These are phyloP conservation scores for Xylocopa sonorina DNA, from an alignment of 1,140 invertebrate species.

Conservation along the genomic window DNA sequence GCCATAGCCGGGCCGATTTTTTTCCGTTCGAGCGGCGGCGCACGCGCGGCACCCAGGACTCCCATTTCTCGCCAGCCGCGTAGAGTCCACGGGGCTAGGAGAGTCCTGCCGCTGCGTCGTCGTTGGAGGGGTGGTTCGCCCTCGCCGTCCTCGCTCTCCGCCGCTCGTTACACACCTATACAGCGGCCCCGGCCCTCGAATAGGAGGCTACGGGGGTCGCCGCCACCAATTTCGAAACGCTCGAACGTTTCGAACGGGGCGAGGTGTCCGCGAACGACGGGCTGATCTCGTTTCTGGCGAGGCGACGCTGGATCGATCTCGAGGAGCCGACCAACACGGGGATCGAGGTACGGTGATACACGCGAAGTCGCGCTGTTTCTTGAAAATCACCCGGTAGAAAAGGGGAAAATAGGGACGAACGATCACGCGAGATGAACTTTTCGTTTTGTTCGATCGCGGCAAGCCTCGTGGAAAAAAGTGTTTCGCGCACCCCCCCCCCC, in stretches of 20 bases:
- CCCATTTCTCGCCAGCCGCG: conserved; percentile 49
- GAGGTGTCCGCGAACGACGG: conserved; percentile 48
- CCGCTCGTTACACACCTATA: conserved; percentile 74
- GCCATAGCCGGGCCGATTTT: conserved; percentile 78
- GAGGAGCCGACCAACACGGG: not conserved
- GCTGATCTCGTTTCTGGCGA: conserved; percentile 19
- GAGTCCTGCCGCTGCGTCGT: conserved; percentile 25
- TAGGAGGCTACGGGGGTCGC: conserved; percentile 56
- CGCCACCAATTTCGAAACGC: conserved; percentile 60
- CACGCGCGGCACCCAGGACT: conserved; percentile 63
- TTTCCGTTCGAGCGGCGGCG: conserved; percentile 75
- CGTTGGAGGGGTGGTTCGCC: conserved; percentile 5
- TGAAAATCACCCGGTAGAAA: no score
- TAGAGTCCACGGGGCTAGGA: conserved; percentile 22
- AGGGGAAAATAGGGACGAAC: no score
- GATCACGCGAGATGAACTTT: no score
- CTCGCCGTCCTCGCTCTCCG: conserved; percentile 8
- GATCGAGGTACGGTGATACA: conserved; percentile 6
- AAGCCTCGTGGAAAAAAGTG: no score
- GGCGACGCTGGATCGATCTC: conserved; percentile 49
- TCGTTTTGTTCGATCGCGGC: no score
- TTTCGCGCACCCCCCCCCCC: no score
- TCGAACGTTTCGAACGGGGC: conserved; percentile 43
- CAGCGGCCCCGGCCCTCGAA: conserved; percentile 58
- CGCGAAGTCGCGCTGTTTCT: no score